These are phyloP conservation scores for Neocrepidodera transversa DNA, from an alignment of 2,888 invertebrate species.

Conservation along the genomic window DNA sequence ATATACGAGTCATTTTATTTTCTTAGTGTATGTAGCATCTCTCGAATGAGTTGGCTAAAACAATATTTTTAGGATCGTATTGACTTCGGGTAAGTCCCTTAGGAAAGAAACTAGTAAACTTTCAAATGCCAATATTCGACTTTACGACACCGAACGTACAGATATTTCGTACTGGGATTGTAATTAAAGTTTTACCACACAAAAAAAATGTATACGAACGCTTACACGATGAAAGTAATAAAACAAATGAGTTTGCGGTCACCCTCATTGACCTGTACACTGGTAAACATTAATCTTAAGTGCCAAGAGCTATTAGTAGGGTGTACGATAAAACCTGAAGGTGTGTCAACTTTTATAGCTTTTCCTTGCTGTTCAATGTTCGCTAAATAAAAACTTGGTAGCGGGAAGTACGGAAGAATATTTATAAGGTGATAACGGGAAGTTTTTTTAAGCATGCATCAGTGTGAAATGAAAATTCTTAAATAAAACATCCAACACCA, in stretches of 20 bases:
- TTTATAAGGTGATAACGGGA: background rate
- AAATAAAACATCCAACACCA: no score
- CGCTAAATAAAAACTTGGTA: background rate
- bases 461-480: no score
- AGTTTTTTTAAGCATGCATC: no score
- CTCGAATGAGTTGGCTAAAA: no score
- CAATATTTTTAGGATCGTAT: no score
- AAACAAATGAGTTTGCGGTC: constrained; percentile 27
- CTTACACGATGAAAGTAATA: constrained; percentile 20
- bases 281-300: constrained; percentile 18
- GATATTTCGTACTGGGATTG: background rate
- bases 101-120: background rate
- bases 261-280: constrained; percentile 24
- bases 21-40: no score
- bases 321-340: constrained; percentile 18
- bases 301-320: constrained; percentile 16
- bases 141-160: constrained; percentile 5
- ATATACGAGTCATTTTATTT: no score
- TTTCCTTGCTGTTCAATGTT: background rate
- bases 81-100: no score
- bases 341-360: constrained; percentile 24
- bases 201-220: constrained; percentile 9
- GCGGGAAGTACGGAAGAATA: background rate
- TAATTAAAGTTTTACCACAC: constrained; percentile 8
- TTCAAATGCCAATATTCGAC: background rate